Conservation (phyloP, 2,888 invertebrate species). For the Sphinx pinastri region DNA sequence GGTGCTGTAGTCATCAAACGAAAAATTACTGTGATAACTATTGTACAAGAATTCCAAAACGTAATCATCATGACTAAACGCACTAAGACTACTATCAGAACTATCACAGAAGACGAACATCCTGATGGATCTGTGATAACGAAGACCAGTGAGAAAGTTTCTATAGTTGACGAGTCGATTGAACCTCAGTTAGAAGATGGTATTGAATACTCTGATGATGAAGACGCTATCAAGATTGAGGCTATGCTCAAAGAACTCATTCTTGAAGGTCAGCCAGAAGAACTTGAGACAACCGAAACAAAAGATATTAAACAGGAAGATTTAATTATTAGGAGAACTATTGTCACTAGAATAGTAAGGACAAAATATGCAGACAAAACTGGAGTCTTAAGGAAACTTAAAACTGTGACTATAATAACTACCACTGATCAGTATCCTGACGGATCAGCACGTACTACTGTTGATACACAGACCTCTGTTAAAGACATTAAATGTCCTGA, state of each 20-base stretch:
- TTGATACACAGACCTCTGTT: slow-evolving; percentile 42
- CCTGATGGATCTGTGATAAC: slow-evolving; percentile 68
- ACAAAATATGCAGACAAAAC: slow-evolving; percentile 50
- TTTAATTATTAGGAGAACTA: slow-evolving; percentile 43
- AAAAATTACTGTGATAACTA: slow-evolving; percentile 59
- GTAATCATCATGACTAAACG: slow-evolving; percentile 50
- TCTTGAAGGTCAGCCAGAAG: slow-evolving; percentile 42
- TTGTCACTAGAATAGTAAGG: slow-evolving; percentile 46
- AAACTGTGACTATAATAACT: slow-evolving; percentile 35
- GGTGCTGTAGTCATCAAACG: slow-evolving; percentile 58
- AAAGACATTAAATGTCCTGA: slow-evolving; percentile 24
- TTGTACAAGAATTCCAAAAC: slow-evolving; percentile 57
- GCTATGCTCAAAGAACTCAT: slow-evolving; percentile 39
- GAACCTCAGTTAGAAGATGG: slow-evolving; percentile 18
- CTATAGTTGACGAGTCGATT: slow-evolving; percentile 58
- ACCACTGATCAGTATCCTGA: slow-evolving; percentile 56
- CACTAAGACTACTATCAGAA: slow-evolving; percentile 63
- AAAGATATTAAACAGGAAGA: slow-evolving; percentile 36
- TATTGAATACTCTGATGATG: slow-evolving; percentile 27
- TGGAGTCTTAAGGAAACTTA: slow-evolving; percentile 32
- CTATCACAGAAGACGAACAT: slow-evolving; percentile 67
- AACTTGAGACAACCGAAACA: slow-evolving; percentile 45
- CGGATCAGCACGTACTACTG: slow-evolving; percentile 47
- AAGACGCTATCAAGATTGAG: slow-evolving; percentile 29
- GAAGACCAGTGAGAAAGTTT: slow-evolving; percentile 68